Evolutionary conservation across 1,140 invertebrate species (phyloP).

Genomic region (Drosophila pseudoobscura): DNA sequence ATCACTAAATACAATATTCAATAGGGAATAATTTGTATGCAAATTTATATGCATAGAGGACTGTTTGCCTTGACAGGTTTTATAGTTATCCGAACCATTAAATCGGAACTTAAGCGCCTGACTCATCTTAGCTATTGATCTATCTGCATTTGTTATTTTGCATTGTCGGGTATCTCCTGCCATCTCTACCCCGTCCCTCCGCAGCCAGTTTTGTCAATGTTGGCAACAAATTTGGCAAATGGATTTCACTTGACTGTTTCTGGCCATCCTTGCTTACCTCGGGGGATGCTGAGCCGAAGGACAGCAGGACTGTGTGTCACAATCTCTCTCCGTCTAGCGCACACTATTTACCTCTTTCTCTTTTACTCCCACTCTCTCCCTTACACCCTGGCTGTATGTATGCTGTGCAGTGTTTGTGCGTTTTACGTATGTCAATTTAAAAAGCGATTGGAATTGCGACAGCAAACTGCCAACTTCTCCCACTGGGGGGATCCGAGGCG

Average conservation of each 20-base stretch:
- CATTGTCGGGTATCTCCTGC: neutral
- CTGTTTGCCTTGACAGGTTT: no score
- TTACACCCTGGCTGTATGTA: constrained; percentile 12
- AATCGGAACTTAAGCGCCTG: no score
- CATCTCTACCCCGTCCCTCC: no score
- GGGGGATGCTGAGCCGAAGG: constrained; percentile 28
- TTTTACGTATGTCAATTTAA: constrained; percentile 68
- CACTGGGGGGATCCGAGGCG: constrained; percentile 19
- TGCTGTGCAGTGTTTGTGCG: constrained; percentile 52
- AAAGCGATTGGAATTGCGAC: constrained; percentile 69
- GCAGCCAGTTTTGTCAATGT: constrained; percentile 26
- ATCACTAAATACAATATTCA: no score
- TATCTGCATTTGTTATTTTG: neutral
- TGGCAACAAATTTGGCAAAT: constrained; percentile 70
- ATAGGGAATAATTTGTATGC: no score
- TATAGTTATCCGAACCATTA: no score
- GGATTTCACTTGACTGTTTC: constrained; percentile 61
- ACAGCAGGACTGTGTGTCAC: constrained; percentile 15
- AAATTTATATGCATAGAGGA: no score
- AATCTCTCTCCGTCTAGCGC: no score
- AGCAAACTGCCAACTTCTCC: constrained; percentile 32
- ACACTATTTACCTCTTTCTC: neutral
- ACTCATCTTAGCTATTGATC: constrained; percentile 18
- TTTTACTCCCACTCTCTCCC: neutral
- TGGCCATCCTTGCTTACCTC: constrained; percentile 54